Evolutionary conservation across 2,888 invertebrate species (phyloP).

Genomic region (Erebia aethiops): DNA sequence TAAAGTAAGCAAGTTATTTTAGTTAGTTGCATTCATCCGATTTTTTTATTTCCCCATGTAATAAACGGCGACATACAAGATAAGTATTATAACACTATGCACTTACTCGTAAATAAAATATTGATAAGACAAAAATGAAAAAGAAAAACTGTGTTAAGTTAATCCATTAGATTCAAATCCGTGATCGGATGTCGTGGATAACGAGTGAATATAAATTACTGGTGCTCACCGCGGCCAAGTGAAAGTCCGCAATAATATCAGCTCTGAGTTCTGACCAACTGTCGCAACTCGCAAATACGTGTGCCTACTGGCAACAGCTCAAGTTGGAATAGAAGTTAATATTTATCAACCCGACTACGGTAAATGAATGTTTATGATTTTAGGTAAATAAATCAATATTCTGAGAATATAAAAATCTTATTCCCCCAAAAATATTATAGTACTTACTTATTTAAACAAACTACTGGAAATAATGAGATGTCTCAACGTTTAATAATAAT

Average conservation of each 20-base stretch:
- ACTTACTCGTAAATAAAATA: not conserved
- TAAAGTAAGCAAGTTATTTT: too few species aligned
- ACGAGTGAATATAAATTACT: constrained; percentile 65
- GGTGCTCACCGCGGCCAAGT: constrained; percentile 59
- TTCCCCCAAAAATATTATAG: too few species aligned
- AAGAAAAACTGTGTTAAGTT: constrained; percentile 36
- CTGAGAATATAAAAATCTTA: too few species aligned
- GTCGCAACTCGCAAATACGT: constrained; percentile 24
- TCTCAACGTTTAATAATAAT: too few species aligned
- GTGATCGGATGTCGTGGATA: constrained; percentile 66
- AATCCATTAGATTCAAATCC: constrained; percentile 57
- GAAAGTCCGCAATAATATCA: constrained; percentile 68
- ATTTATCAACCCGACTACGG: too few species aligned
- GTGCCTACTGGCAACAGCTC: not conserved
- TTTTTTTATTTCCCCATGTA: not conserved
- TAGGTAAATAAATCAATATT: too few species aligned
- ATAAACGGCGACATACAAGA: constrained; percentile 11
- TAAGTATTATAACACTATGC: not conserved
- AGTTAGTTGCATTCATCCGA: not conserved
- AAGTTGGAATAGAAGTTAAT: not conserved
- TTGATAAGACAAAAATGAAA: constrained; percentile 16
- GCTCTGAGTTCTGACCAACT: constrained; percentile 39
- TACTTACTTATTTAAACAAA: too few species aligned
- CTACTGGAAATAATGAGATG: too few species aligned
- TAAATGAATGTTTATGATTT: too few species aligned